Evolutionary conservation across 2,888 invertebrate species (phyloP).

Genomic region (Hedya salicella): DNA sequence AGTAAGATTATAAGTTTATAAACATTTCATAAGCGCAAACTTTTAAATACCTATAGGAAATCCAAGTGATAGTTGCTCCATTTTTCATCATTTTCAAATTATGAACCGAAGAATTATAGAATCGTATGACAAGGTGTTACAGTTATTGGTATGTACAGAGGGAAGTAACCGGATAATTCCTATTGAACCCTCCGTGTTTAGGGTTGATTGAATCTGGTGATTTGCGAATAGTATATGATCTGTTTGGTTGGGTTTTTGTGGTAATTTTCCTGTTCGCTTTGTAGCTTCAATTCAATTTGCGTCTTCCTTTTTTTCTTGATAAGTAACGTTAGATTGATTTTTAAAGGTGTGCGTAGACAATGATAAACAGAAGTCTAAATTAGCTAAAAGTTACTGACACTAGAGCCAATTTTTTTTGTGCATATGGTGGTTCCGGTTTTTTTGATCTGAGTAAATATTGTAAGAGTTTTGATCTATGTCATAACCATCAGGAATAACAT

Average conservation of each 20-base stretch:
- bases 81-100: too few relatives aligned
- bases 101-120: background rate
- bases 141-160: slow-evolving; percentile 21
- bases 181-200: slow-evolving; percentile 8
- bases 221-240: slow-evolving; percentile 24
- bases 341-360: background rate
- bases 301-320: background rate
- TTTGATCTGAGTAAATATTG: too few relatives aligned
- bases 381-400: too few relatives aligned
- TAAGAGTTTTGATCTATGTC: too few relatives aligned
- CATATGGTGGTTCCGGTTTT: too few relatives aligned
- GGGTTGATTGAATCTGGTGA: slow-evolving; percentile 23
- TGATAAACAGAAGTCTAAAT: too few relatives aligned
- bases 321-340: background rate
- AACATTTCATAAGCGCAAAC: too few relatives aligned
- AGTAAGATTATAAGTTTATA: too few relatives aligned
- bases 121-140: slow-evolving; percentile 22
- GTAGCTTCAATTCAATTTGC: slow-evolving; percentile 1
- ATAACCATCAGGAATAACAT: too few relatives aligned
- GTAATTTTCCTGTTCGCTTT: slow-evolving; percentile 2
- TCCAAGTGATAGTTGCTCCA: background rate
- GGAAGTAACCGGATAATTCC: slow-evolving; percentile 28
- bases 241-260: slow-evolving; percentile 7
- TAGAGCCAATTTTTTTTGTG: too few relatives aligned
- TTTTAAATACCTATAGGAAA: too few relatives aligned